Conservation (phyloP, 2,888 invertebrate genomes). For the Drosophila heteroneura region DNA sequence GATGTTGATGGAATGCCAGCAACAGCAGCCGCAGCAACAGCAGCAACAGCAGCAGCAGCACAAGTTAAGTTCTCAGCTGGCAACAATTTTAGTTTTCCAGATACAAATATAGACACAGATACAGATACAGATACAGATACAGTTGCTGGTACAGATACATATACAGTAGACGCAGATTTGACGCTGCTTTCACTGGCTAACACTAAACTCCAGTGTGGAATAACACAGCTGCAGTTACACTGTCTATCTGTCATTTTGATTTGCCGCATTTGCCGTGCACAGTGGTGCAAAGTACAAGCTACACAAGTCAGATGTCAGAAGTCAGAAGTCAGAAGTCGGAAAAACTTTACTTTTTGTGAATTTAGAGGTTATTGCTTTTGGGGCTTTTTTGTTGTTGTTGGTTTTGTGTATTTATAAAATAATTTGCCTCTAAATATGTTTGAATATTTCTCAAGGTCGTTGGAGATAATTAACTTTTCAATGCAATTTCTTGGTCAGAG, state of each 20-base stretch:
- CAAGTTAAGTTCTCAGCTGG: slow-evolving; percentile 33
- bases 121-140: slow-evolving; percentile 18
- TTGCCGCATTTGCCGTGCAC: slow-evolving; percentile 60
- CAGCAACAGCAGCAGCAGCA: slow-evolving; percentile 12
- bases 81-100: slow-evolving; percentile 16
- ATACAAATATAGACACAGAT: not conserved
- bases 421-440: not conserved
- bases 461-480: not conserved
- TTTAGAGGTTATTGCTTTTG: too few relatives aligned
- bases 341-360: not conserved
- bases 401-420: not conserved
- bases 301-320: not conserved
- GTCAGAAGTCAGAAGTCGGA: not conserved
- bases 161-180: slow-evolving; percentile 43
- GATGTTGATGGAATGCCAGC: slow-evolving; percentile 47
- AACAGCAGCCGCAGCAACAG: slow-evolving; percentile 21
- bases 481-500: not conserved
- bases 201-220: slow-evolving; percentile 28
- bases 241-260: slow-evolving; percentile 73
- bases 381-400: too few relatives aligned
- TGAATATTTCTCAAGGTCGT: not conserved
- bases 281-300: slow-evolving; percentile 31
- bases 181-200: slow-evolving; percentile 67
- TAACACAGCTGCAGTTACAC: slow-evolving; percentile 51
- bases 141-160: slow-evolving; percentile 20